Conservation (phyloP, 2,888 invertebrate genomes). For the Drosophila formosana region DNA sequence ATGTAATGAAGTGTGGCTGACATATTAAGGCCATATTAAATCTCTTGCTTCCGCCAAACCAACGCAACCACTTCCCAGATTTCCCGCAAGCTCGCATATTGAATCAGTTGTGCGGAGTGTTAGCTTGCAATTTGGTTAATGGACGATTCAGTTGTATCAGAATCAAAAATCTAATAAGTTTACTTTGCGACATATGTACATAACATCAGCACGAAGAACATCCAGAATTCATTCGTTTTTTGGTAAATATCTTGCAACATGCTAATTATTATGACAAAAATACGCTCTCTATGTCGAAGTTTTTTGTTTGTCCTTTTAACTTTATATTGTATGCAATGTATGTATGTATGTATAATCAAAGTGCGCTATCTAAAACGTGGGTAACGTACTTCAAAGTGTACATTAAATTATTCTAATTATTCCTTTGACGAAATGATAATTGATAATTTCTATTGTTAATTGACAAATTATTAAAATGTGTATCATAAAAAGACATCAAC, state of each 20-base stretch:
- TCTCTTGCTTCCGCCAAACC: conserved; percentile 18
- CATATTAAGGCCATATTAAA: conserved; percentile 39
- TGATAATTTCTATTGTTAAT: no score
- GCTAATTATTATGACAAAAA: not conserved
- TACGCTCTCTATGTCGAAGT: not conserved
- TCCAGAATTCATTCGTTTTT: not conserved
- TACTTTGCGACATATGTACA: not conserved
- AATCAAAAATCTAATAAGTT: not conserved
- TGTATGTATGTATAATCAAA: no score
- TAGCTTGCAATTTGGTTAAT: conserved; percentile 43
- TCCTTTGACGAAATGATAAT: no score
- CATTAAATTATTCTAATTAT: no score
- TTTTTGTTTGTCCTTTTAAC: no score
- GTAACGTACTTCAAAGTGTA: no score
- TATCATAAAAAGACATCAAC: no score
- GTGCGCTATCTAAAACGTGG: no score
- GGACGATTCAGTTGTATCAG: conserved; percentile 9
- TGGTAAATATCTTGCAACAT: not conserved
- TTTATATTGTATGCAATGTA: no score
- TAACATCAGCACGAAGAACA: not conserved
- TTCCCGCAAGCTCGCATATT: conserved; percentile 14
- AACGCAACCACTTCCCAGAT: conserved; percentile 7
- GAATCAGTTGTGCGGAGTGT: conserved; percentile 29
- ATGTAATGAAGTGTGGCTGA: conserved; percentile 52
- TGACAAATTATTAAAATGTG: no score